These are phyloP conservation scores for Merluccius polli DNA, from an alignment of 2,797 vertebrate genomes.

Conservation along the genomic window DNA sequence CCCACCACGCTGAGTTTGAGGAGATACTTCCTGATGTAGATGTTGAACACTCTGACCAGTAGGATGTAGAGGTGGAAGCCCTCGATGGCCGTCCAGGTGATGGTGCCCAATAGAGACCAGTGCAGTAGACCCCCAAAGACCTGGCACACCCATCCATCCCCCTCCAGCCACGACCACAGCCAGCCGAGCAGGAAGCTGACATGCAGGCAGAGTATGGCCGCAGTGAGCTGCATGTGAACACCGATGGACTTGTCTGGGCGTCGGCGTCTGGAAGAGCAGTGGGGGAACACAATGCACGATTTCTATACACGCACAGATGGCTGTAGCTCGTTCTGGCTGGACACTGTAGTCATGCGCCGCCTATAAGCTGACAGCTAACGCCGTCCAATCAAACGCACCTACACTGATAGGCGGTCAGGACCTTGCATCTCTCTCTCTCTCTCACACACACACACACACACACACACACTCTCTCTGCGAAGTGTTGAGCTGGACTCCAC, in stretches of 20 bases:
- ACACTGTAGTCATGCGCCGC: too few species aligned
- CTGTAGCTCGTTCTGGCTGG: too few species aligned
- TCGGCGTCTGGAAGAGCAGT: constrained; percentile 43
- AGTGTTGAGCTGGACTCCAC: too few species aligned
- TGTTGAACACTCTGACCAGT: constrained; percentile 77
- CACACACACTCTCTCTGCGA: too few species aligned
- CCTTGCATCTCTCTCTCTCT: too few species aligned
- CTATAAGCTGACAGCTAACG: too few species aligned
- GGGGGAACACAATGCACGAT: background rate
- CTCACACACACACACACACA: too few species aligned
- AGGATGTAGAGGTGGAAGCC: constrained; percentile 84
- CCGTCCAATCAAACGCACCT: too few species aligned
- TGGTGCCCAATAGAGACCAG: constrained; percentile 68
- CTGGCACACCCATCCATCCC: constrained; percentile 36
- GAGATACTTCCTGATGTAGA: constrained; percentile 77
- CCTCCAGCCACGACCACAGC: constrained; percentile 31
- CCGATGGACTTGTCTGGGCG: constrained; percentile 58
- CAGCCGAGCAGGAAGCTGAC: constrained; percentile 61
- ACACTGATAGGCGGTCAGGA: too few species aligned
- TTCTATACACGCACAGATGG: too few species aligned
- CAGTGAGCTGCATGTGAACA: constrained; percentile 67
- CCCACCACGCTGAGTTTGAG: constrained; percentile 77
- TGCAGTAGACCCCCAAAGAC: constrained; percentile 69
- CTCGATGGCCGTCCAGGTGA: constrained; percentile 78
- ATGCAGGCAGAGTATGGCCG: constrained; percentile 68